A percentile compares a stretch with the other conserved stretches of the same genome.
Evolutionary conservation across 2,888 invertebrate species (phyloP).

Genomic region (Troglohyphantes excavatus): DNA sequence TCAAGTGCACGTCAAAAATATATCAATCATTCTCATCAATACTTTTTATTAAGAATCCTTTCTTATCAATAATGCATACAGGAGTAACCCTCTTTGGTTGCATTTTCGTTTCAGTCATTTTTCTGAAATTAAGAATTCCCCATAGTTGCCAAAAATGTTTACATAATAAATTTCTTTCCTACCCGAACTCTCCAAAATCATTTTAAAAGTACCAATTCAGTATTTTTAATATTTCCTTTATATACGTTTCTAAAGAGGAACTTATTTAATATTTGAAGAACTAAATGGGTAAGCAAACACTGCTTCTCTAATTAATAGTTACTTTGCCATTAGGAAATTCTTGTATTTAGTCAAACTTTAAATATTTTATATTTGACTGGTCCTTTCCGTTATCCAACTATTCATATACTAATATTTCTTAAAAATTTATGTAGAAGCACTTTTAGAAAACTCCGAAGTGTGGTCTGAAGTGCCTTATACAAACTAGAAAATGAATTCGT

Average conservation of each 20-base stretch:
- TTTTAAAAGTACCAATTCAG: too few species aligned
- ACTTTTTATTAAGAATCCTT: not conserved
- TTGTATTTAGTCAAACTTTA: not conserved
- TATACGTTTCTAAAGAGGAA: too few species aligned
- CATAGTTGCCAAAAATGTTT: not conserved
- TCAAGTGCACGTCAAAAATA: not conserved
- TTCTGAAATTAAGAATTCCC: not conserved
- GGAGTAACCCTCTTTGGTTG: not conserved
- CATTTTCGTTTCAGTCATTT: not conserved
- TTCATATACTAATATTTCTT: not conserved
- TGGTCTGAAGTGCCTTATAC: conserved; percentile 10
- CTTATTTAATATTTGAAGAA: not conserved
- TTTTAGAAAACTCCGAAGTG: not conserved
- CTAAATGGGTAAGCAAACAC: conserved; percentile 1
- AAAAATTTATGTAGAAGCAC: not conserved
- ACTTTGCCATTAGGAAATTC: not conserved
- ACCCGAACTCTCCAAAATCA: not conserved
- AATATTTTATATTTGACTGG: not conserved
- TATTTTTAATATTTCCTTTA: too few species aligned
- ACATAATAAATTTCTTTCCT: not conserved
- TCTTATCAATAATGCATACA: not conserved
- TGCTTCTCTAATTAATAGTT: not conserved
- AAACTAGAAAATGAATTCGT: not conserved
- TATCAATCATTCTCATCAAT: not conserved
- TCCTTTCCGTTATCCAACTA: not conserved